Percentiles rank a stretch among this genome's conserved stretches.
Evolutionary conservation across 2,888 invertebrate species (phyloP).

Genomic region (Tigriopus californicus): DNA sequence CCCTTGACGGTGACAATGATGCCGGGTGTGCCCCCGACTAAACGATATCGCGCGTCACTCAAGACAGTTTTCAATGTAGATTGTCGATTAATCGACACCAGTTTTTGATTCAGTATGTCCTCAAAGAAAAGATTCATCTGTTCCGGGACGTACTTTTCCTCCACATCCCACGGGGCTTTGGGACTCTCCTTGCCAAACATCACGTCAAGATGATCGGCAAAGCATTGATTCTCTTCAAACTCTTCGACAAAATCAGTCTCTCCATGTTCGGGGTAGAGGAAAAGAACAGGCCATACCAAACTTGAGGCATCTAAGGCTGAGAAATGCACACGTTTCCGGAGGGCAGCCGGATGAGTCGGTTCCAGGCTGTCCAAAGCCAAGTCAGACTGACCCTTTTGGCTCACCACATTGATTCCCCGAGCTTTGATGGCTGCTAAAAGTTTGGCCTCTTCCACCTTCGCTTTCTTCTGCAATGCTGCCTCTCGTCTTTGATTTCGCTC

Average conservation of each 20-base stretch:
- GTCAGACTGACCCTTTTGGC: conserved; percentile 4
- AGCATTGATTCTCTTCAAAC: conserved; percentile 49
- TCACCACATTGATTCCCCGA: conserved; percentile 27
- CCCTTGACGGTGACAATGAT: too few relatives aligned
- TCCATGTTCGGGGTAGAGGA: conserved; percentile 70
- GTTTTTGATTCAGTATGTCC: neutral
- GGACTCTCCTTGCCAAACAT: conserved; percentile 38
- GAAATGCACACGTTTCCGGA: conserved; percentile 42
- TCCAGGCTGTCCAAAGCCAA: conserved; percentile 27
- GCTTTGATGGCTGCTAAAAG: conserved; percentile 31
- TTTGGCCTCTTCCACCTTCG: conserved; percentile 29
- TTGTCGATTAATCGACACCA: neutral
- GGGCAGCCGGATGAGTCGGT: conserved; percentile 44
- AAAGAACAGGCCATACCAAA: conserved; percentile 67
- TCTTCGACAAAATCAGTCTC: conserved; percentile 69
- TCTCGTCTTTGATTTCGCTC: conserved; percentile 37
- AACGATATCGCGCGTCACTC: too few relatives aligned
- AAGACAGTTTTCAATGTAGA: too few relatives aligned
- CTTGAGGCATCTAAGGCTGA: neutral
- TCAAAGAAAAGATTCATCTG: neutral
- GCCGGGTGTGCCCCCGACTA: too few relatives aligned
- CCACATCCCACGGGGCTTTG: conserved; percentile 50
- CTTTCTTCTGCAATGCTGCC: conserved; percentile 27
- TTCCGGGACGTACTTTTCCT: conserved; percentile 33
- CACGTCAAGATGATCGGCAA: neutral